Evolutionary conservation across 37 sponge, comb jelly and placozoan species (phyloP).

Genomic region (Agelas oroides): DNA sequence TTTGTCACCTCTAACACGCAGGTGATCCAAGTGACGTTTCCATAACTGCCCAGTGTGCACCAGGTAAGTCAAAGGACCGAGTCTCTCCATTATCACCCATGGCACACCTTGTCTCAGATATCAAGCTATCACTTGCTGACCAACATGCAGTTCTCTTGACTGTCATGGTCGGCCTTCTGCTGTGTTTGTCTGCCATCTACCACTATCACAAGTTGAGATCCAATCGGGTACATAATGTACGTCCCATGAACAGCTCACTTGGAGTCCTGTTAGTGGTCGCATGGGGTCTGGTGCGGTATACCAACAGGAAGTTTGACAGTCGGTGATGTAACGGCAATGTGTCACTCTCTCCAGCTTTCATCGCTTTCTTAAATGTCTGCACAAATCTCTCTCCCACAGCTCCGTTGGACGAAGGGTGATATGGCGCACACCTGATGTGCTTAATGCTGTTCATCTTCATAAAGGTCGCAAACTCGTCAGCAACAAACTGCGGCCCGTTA

Average conservation of each 20-base stretch:
- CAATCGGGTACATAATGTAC: background rate
- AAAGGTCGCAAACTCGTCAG: constrained; percentile 35
- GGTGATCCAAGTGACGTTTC: too few species aligned
- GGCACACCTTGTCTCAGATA: background rate
- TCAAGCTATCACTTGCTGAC: background rate
- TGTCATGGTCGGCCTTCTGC: too few species aligned
- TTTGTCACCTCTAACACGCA: too few species aligned
- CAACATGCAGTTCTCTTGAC: background rate
- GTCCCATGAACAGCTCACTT: background rate
- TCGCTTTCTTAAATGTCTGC: constrained; percentile 21
- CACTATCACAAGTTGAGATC: too few species aligned
- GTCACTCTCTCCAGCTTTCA: background rate
- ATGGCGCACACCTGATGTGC: too few species aligned
- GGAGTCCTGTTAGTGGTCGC: background rate
- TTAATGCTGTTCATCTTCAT: constrained; percentile 19
- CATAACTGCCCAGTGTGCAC: too few species aligned
- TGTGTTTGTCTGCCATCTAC: too few species aligned
- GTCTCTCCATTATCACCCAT: too few species aligned
- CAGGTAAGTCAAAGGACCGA: too few species aligned
- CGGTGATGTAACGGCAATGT: background rate
- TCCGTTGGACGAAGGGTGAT: constrained; percentile 41
- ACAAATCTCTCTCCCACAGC: constrained; percentile 41
- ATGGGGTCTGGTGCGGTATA: background rate
- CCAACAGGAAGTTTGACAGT: background rate
- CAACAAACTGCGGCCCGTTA: constrained; percentile 10